These are phyloP conservation scores for Phrynosoma blainvillii DNA, from an alignment of 2,113 vertebrate species.

Conservation along the genomic window DNA sequence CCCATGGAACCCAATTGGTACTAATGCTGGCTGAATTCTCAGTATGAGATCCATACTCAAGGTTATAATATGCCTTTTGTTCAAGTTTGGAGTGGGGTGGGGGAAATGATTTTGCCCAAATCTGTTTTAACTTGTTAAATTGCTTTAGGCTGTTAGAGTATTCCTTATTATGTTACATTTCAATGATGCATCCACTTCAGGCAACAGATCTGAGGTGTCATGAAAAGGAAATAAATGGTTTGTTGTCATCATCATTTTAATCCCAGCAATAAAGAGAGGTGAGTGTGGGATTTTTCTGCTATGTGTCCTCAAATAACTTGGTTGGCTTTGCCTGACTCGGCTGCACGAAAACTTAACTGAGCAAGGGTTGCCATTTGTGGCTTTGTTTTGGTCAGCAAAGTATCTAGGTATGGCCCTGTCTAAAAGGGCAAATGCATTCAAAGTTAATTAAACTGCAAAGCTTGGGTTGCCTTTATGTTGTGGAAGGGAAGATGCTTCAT, in stretches of 20 bases:
- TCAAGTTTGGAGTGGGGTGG: too few relatives aligned
- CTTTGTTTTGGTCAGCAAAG: neutral
- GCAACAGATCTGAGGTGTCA: neutral
- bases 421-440: neutral
- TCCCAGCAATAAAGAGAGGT: neutral
- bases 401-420: neutral
- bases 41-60: too few relatives aligned
- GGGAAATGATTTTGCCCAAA: too few relatives aligned
- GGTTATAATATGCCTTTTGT: too few relatives aligned
- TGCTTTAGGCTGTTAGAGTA: too few relatives aligned
- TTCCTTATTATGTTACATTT: too few relatives aligned
- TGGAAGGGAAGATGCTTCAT: neutral
- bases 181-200: neutral
- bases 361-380: neutral
- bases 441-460: neutral
- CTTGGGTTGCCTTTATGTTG: neutral
- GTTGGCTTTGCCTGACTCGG: too few relatives aligned
- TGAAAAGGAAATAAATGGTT: neutral
- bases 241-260: neutral
- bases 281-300: too few relatives aligned
- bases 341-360: neutral
- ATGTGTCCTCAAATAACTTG: neutral
- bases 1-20: too few relatives aligned
- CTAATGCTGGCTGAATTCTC: too few relatives aligned
- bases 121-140: too few relatives aligned